Percentiles rank a stretch among this genome's conserved stretches.
Evolutionary conservation across 2,888 invertebrate species (phyloP).

Genomic region (Himalopsyche kuldschensis): DNA sequence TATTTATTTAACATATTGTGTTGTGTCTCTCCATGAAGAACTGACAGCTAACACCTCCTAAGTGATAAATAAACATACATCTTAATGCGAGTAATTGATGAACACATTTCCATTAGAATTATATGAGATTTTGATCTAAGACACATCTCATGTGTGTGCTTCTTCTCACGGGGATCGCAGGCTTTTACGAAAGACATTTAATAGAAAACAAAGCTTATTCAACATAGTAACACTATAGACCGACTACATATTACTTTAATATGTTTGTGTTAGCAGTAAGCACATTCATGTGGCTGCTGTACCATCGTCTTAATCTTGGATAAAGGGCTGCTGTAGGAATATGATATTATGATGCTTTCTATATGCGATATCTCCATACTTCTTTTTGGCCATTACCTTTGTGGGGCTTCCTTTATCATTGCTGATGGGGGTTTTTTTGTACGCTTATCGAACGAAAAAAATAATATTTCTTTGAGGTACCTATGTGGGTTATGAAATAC

Average conservation of each 20-base stretch:
- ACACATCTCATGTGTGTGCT: background rate
- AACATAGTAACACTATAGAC: background rate
- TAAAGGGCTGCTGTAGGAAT: background rate
- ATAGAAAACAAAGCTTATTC: background rate
- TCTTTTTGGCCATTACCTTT: background rate
- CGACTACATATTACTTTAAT: background rate
- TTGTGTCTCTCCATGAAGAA: no score
- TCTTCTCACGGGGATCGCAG: background rate
- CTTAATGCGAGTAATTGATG: no score
- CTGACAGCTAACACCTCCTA: no score
- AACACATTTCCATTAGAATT: no score
- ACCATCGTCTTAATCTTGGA: background rate
- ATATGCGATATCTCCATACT: background rate
- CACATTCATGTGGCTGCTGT: background rate
- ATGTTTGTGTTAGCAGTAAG: background rate
- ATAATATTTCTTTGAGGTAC: background rate
- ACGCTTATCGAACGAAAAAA: background rate
- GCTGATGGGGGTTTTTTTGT: background rate
- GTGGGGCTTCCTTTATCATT: background rate
- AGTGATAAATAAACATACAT: no score
- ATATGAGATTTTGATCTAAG: background rate
- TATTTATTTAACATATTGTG: no score
- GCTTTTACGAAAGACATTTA: background rate
- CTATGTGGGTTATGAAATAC: background rate
- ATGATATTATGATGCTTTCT: background rate